A percentile compares a stretch with the other conserved stretches of the same genome.
These are phyloP conservation scores for Nasonovia ribisnigri DNA, from an alignment of 2,888 invertebrate genomes.

Conservation along the genomic window DNA sequence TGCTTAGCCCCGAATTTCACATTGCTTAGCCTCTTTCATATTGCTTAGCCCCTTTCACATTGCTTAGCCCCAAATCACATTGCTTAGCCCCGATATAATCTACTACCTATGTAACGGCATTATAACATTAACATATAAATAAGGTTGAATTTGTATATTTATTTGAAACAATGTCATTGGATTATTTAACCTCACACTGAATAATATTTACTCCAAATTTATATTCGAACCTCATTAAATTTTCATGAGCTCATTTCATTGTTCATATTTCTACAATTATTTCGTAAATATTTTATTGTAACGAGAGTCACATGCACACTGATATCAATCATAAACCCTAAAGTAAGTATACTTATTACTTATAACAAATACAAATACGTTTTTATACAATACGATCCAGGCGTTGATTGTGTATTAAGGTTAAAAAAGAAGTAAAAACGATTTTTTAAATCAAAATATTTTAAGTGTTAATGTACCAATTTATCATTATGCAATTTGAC, in stretches of 20 bases:
- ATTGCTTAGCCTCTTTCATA: too few species aligned
- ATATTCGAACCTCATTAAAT: not conserved
- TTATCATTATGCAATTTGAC: not conserved
- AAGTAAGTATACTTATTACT: not conserved
- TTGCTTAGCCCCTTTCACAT: too few species aligned
- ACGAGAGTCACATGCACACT: not conserved
- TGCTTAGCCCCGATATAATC: too few species aligned
- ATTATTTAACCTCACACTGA: not conserved
- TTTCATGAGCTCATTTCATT: not conserved
- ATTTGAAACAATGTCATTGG: not conserved
- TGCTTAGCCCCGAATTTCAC: too few species aligned
- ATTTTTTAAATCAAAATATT: not conserved
- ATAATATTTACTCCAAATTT: not conserved
- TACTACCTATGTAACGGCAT: not conserved
- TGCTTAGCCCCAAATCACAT: too few species aligned
- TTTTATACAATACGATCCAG: not conserved
- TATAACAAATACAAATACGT: not conserved
- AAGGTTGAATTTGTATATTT: not conserved
- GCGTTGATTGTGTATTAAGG: not conserved
- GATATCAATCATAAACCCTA: not conserved
- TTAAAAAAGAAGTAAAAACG: not conserved
- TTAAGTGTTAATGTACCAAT: too few species aligned
- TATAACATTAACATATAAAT: not conserved
- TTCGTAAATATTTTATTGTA: not conserved
- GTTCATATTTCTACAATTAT: not conserved